Evolutionary conservation across 2,113 vertebrate genomes (phyloP).

Genomic region (Strigops habroptila): DNA sequence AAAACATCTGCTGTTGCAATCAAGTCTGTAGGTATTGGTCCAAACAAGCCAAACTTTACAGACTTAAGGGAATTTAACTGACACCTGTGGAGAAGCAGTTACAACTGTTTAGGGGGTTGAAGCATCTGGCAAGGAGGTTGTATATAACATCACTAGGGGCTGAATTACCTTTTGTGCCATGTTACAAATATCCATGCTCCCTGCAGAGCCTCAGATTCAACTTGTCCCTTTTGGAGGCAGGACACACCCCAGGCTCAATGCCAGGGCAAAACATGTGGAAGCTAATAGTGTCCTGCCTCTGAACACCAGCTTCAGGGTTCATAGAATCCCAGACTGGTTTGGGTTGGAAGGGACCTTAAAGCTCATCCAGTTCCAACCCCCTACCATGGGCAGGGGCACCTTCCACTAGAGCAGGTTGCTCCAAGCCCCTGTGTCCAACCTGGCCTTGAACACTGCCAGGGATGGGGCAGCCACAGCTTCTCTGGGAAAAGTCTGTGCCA

Average conservation of each 20-base stretch:
- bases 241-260: background rate
- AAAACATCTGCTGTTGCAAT: slow-evolving; percentile 34
- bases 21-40: background rate
- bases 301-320: background rate
- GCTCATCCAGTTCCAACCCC: background rate
- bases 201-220: background rate
- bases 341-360: background rate
- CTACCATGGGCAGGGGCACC: background rate
- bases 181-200: background rate
- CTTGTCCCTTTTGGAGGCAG: background rate
- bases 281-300: background rate
- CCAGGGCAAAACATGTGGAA: rapidly evolving
- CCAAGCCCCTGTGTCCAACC: background rate
- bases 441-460: background rate
- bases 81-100: background rate
- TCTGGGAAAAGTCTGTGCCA: too few relatives aligned
- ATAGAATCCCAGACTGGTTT: background rate
- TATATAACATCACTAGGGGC: background rate
- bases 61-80: background rate
- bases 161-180: background rate
- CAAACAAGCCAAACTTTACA: background rate
- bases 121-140: slow-evolving; percentile 12
- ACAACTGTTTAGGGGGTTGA: background rate
- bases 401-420: background rate
- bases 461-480: too few relatives aligned